phyloP scores from a whole-genome alignment of 2,888 invertebrate species.

The Flexamia atlantica region DNA sequence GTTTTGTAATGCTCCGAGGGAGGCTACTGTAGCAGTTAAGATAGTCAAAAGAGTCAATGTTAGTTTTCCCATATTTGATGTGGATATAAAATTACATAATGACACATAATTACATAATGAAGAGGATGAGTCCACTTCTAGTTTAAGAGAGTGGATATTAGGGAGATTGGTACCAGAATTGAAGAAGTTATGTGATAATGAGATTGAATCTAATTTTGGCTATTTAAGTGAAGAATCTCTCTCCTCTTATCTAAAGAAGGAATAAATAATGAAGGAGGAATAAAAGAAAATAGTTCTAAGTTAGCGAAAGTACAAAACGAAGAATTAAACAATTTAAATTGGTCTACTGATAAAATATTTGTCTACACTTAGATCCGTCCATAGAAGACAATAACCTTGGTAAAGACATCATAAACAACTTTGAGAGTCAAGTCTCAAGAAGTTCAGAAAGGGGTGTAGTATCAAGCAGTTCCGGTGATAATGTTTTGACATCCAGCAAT shows the following conservation, averaged over 20 bases:
- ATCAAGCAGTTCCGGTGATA: not conserved
- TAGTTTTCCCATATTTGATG: constrained; percentile 35
- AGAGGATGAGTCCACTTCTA: constrained; percentile 28
- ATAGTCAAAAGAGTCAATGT: constrained; percentile 26
- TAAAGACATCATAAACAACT: not conserved
- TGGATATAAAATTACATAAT: constrained; percentile 30
- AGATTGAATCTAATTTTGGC: constrained; percentile 22
- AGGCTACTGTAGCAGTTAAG: constrained; percentile 42
- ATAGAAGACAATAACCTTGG: not conserved
- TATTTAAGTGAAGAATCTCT: constrained; percentile 49
- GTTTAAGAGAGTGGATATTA: constrained; percentile 39
- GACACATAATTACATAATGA: no score
- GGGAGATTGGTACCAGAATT: constrained; percentile 54
- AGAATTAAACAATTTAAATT: constrained; percentile 39
- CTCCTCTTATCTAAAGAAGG: constrained; percentile 39
- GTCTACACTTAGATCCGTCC: not conserved
- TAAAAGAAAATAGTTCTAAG: not conserved
- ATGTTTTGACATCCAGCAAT: not conserved
- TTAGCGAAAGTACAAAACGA: not conserved
- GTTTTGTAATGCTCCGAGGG: constrained; percentile 34
- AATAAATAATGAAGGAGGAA: not conserved
- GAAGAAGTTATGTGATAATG: not conserved
- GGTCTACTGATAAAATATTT: not conserved
- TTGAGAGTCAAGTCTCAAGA: not conserved
- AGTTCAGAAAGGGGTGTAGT: not conserved